A percentile compares a stretch with the other conserved stretches of the same genome.
phyloP scores from a whole-genome alignment of 2,113 vertebrate genomes.

The Bettongia penicillata region DNA sequence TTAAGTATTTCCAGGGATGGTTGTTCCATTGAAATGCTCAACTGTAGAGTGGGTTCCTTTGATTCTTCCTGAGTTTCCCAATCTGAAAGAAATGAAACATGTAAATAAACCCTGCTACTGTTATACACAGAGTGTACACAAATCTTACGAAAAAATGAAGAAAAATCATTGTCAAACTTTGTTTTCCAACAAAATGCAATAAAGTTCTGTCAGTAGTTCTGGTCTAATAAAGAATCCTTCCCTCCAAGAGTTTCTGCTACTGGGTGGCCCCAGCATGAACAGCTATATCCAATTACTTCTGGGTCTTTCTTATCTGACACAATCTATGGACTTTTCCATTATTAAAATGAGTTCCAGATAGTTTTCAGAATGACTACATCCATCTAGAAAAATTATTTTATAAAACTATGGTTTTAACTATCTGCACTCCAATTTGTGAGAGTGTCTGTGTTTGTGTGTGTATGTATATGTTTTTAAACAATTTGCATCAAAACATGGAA shows the following conservation, averaged over 20 bases:
- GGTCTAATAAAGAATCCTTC: background rate
- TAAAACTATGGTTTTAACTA: background rate
- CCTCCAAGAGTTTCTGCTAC: background rate
- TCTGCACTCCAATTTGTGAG: background rate
- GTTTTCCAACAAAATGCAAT: background rate
- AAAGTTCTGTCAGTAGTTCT: background rate
- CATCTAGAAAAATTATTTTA: background rate
- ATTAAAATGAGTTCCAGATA: background rate
- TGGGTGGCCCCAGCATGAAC: background rate
- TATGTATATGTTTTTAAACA: too few relatives aligned
- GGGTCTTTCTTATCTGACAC: background rate
- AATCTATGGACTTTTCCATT: background rate
- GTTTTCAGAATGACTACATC: background rate
- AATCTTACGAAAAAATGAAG: background rate
- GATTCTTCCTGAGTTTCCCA: slow-evolving; percentile 15
- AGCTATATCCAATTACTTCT: background rate
- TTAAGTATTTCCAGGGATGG: slow-evolving; percentile 5
- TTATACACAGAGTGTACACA: background rate
- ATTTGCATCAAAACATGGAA: background rate
- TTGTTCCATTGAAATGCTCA: slow-evolving; percentile 47
- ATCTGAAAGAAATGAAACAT: background rate
- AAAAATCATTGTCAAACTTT: background rate
- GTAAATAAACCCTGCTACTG: background rate
- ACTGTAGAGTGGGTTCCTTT: slow-evolving; percentile 11
- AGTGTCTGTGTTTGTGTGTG: too few relatives aligned